phyloP scores from a whole-genome alignment of 2,113 vertebrate genomes.

The Ellobius talpinus region DNA sequence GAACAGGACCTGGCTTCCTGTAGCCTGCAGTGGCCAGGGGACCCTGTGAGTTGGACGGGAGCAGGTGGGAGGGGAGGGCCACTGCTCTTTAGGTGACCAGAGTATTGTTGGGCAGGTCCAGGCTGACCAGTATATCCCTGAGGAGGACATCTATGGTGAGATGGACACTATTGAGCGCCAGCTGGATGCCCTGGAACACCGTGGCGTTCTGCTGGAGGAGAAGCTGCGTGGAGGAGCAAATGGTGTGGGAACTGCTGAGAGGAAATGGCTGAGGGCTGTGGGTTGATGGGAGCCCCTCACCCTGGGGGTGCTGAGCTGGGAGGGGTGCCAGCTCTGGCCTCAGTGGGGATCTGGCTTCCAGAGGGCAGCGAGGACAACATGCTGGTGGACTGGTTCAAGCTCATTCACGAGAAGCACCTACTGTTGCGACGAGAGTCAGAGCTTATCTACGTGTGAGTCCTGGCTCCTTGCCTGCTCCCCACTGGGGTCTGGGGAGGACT shows the following conservation, averaged over 20 bases:
- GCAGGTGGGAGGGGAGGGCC: background rate
- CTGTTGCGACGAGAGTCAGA: conserved; percentile 92
- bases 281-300: background rate
- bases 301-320: background rate
- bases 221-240: conserved; percentile 89
- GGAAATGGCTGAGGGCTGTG: background rate
- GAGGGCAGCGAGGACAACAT: conserved; percentile 92
- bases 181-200: conserved; percentile 91
- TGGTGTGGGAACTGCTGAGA: conserved; percentile 83
- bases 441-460: conserved; percentile 94
- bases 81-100: background rate
- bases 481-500: background rate
- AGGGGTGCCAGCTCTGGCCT: background rate
- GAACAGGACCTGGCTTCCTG: background rate
- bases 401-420: conserved; percentile 93
- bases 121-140: conserved; percentile 90
- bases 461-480: rapidly evolving
- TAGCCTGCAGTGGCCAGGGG: background rate
- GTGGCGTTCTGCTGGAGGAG: conserved; percentile 92
- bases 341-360: conserved; percentile 80
- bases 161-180: conserved; percentile 90
- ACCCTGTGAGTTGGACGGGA: background rate
- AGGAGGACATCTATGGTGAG: conserved; percentile 91
- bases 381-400: conserved; percentile 94
- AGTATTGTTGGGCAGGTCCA: conserved; percentile 88